Base-by-base conservation (phyloP, 2,888 invertebrate genomes). In the Muschampia plurimacula region DNA sequence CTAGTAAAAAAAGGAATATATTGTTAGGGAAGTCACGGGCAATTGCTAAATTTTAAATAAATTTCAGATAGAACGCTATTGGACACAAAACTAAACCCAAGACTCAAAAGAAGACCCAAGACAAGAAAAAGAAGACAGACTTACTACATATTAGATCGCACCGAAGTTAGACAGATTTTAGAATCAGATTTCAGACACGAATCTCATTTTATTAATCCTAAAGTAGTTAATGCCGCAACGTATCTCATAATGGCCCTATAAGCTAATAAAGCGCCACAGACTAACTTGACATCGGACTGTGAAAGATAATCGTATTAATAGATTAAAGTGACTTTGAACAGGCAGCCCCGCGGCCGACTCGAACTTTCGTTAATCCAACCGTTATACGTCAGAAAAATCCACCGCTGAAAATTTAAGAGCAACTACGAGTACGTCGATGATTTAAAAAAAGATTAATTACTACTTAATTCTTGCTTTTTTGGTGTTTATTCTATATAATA, bases 271-370 rank as follows among this genome's bases (percentile, higher is more conserved):
- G 28, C 28, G 9, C 8, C 55, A 44, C 63, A 55, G 69, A 63
- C 69, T 63, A 69, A 55, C 69, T 49, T 22, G 63, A 70, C 64
- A 52, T 52, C 62, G 28, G 55, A 39, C 57, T 59, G 52, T 55
- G 57, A 63, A 69, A 69, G 62, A 70, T 70, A 70, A 70, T 70
- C 44, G 70, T 59, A 70, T 59, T 67, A 67, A 67, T 67, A 67
- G 67, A 67, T 67, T 67, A 67, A 67, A 67, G 28, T 67, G 57
- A 57, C 57, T 67, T 65, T 32, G 44, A 57, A 64, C 64, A 64
- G 36, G 28, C 69, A 12, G 52, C 39, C 39, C 57, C 57, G 39
- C 49, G 41, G 63, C 6, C 15, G 12, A 44, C 41, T 64, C 55
- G 55, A 63, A 63, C 39, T 63, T 62, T 62, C 49, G 62, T 68